Percentiles rank a stretch among this genome's conserved stretches.
Conservation (phyloP, 1,140 invertebrate species). For the Ridgeia piscesae region DNA sequence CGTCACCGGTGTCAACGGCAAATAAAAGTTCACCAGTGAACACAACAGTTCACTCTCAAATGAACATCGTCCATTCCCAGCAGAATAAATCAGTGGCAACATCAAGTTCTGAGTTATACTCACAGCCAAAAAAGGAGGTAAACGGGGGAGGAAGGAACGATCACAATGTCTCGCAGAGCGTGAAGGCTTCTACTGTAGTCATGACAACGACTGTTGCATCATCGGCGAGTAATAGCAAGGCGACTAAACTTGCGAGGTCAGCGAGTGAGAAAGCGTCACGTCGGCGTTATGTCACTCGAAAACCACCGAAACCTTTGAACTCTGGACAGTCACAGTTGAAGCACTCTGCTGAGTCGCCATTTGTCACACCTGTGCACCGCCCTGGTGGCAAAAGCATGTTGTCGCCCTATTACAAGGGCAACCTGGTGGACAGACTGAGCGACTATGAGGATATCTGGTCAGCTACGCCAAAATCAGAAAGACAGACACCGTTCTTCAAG, state of each 20-base stretch:
- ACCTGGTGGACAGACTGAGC: conserved; percentile 84
- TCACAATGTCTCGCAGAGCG: not conserved
- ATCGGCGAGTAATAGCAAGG: not conserved
- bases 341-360: conserved; percentile 31
- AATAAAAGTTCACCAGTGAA: not conserved
- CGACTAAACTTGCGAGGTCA: not conserved
- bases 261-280: conserved; percentile 11
- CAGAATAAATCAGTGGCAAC: not conserved
- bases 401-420: conserved; percentile 79
- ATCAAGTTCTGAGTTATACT: not conserved
- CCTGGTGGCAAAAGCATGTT: conserved; percentile 37
- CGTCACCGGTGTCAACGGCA: not conserved
- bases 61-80: not conserved
- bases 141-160: not conserved
- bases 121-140: not conserved
- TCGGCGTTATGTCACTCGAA: conserved; percentile 32
- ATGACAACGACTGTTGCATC: not conserved
- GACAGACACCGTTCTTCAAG: conserved; percentile 63
- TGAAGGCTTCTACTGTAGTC: not conserved
- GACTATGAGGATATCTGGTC: conserved; percentile 85
- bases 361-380: conserved; percentile 33
- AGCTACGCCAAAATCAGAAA: not conserved
- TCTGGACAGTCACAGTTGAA: conserved; percentile 31
- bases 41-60: not conserved
- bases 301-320: conserved; percentile 22